Base-by-base conservation (phyloP, 2,888 invertebrate species). In the Chromoteleia sp. region DNA sequence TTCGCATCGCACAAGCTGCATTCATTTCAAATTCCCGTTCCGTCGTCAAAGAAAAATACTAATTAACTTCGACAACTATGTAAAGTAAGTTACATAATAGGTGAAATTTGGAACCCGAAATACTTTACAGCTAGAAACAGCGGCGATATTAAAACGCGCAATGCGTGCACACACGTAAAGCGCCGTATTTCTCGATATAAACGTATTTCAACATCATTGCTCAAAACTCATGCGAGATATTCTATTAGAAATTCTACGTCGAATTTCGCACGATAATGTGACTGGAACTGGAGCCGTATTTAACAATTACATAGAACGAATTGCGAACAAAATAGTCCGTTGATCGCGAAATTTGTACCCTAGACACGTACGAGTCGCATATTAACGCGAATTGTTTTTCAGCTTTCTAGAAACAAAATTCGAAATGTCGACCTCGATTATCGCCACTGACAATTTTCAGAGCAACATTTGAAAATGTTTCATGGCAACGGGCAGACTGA, bases 151-250 rank as follows among this genome's bases (percentile, higher is more conserved):
- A 33, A 58, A 50, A 21, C 14, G 10, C n/a, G 36, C 25, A 43
- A 17, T 1, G 10, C 3, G 8, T 41, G 36, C 54, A 43, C 59
- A 43, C 59, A 58, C 33, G 33, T 50, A 12, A 36, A 3, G 15
- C 41, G 39, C 19, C 17, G 14, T 48, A 33, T 70, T 81, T 75
- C 71, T 81, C 45, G 74, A 29, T 58, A 54, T 17, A 45, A 58
- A 21, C n/a, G 71, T 71, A 71, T 71, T 76, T 63, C 67, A 75
- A 59, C 33, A 76, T 76, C 65, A 81, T 81, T 81, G 81, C 81
- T 81, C 81, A 81, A 81, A n/a, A 76, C 71, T 75, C 68, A 71
- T 71, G 58, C 39, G 81, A 76, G 67, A 45, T 76, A 76, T 65
- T 70, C 52, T 71, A 76, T 59, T 65, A 71, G 70, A 59, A 75